Percentiles rank a stretch among this genome's conserved stretches.
phyloP scores from a whole-genome alignment of 1,140 invertebrate species.

The Nymphalis io region DNA sequence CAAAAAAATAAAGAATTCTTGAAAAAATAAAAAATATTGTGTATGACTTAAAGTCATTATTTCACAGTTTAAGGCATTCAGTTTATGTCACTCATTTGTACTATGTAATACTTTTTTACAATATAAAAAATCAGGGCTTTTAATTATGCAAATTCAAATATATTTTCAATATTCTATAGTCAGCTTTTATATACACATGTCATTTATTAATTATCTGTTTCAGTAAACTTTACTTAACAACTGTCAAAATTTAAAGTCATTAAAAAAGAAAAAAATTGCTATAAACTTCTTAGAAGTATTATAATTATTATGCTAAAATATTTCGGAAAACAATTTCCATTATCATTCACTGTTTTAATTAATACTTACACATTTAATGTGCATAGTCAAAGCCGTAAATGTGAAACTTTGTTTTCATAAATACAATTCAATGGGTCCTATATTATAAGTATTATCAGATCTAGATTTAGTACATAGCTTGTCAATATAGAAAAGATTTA shows the following conservation, averaged over 20 bases:
- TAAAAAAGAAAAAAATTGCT: not conserved
- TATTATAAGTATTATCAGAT: too few species aligned
- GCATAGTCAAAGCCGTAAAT: not conserved
- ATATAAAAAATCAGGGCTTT: conserved; percentile 14
- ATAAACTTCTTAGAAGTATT: not conserved
- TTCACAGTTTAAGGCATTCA: not conserved
- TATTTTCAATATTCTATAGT: not conserved
- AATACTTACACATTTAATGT: not conserved
- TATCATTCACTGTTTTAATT: not conserved
- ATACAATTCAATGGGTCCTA: too few species aligned
- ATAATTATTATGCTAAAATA: not conserved
- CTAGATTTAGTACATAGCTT: too few species aligned
- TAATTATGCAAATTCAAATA: not conserved
- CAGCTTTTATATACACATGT: not conserved
- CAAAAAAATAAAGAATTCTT: too few species aligned
- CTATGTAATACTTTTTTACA: conserved; percentile 10
- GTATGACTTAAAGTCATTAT: too few species aligned
- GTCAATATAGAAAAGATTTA: too few species aligned
- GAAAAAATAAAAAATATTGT: too few species aligned
- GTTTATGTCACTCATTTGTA: conserved; percentile 7
- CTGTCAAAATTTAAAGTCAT: not conserved
- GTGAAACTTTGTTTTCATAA: too few species aligned
- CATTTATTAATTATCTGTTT: not conserved
- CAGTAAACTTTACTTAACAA: not conserved
- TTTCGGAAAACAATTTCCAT: not conserved